Evolutionary conservation across 2,888 invertebrate species (phyloP), one percentile per base, ranked within the genome.

Genomic region (Timema podura): DNA sequence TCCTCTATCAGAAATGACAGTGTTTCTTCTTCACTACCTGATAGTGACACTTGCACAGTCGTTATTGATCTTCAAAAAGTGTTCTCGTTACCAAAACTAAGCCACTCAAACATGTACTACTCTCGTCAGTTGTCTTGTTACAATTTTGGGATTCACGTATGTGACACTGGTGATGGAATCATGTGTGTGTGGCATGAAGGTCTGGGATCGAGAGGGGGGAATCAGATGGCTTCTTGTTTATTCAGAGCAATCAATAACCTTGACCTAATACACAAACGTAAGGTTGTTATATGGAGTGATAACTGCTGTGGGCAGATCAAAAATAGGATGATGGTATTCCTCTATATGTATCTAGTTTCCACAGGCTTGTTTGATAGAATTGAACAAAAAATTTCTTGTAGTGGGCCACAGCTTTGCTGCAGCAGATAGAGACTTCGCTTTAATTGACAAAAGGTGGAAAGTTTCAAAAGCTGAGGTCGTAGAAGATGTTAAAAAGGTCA

Each of bases 381-480:
- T 61, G 74, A 74, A 48, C 67, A 69, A 46, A 73, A 73, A 73
- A 73, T 74, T 75, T 66, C 67, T 75, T 45, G 71, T 75, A 1
- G 70, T 70, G 48, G 74, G 75, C 45, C 75, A 75, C 68, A 72
- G 72, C 47, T 74, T 69, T 66, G 65, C 74, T 69, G 70, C 72
- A 10, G 71, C 69, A 48, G 73, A 75, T 68, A 69, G 72, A 66
- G 74, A 74, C 51, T 75, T 74, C 65, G 74, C 71, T 30, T 46
- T 71, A 47, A 73, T 74, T 61, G 73, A 75, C 67, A 75, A 73
- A 69, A 48, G 69, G 57, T 74, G 73, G 68, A 74, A 73, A 54
- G n/a, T 51, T 44, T 66, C n/a, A 61, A 45, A 68, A 16, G 79
- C 79, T 51, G 74, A 83, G 83, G 78, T 83, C 72, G 30, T n/a